Conservation (phyloP, 2,797 vertebrate species). For the Hoplostethus atlanticus region DNA sequence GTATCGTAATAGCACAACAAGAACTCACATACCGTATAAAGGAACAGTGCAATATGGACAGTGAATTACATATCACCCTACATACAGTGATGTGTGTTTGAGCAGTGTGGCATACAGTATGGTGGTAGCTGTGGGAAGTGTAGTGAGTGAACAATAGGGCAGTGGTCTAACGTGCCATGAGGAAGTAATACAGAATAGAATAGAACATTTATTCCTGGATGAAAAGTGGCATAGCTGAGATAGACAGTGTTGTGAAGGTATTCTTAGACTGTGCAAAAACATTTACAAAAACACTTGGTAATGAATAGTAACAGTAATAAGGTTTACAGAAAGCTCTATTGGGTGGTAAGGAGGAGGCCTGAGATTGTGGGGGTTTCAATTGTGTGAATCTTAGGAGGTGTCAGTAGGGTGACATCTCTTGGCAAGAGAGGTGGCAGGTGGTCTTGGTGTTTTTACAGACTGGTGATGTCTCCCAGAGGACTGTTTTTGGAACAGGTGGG, state of each 20-base stretch:
- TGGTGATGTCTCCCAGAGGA: conserved; percentile 32
- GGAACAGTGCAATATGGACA: too few relatives aligned
- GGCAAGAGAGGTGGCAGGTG: conserved; percentile 43
- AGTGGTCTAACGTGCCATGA: too few relatives aligned
- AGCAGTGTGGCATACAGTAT: too few relatives aligned
- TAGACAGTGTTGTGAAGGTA: not conserved
- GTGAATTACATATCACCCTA: too few relatives aligned
- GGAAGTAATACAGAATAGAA: too few relatives aligned
- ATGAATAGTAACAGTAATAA: not conserved
- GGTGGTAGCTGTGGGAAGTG: too few relatives aligned
- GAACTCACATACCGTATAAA: too few relatives aligned
- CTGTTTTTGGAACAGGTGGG: conserved; percentile 43
- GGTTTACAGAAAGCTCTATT: not conserved
- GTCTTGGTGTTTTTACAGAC: conserved; percentile 19
- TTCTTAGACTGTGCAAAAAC: not conserved
- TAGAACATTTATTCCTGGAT: not conserved
- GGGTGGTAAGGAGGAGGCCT: not conserved
- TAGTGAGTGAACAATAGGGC: too few relatives aligned
- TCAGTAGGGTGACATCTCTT: conserved; percentile 41
- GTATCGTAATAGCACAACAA: too few relatives aligned
- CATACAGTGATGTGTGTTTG: too few relatives aligned
- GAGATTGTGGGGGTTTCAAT: not conserved
- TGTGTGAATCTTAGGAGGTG: conserved; percentile 17
- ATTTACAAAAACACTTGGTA: conserved; percentile 9
- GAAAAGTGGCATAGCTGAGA: not conserved